Evolutionary conservation across 1,140 invertebrate genomes (phyloP).

Genomic region (Pseudomyrmex concolor): DNA sequence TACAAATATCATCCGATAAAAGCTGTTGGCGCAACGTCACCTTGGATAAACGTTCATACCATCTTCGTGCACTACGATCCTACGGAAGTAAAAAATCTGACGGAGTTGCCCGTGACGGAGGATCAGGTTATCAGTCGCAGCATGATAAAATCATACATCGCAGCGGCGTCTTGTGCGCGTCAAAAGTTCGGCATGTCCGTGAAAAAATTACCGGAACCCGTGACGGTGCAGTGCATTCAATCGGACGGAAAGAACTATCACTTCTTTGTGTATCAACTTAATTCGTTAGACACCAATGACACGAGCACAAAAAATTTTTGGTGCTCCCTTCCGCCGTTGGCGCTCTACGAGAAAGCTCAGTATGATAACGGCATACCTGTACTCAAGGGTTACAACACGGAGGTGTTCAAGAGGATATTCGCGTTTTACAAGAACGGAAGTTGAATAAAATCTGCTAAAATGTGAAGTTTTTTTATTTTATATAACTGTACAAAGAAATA

Average conservation of each 20-base stretch:
- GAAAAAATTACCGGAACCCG: constrained; percentile 90
- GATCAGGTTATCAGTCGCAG: constrained; percentile 88
- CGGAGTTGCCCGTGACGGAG: constrained; percentile 88
- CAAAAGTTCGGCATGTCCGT: constrained; percentile 89
- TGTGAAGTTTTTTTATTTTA: constrained; percentile 12
- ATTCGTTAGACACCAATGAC: constrained; percentile 90
- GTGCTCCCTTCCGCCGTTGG: constrained; percentile 88
- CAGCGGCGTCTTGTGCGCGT: constrained; percentile 89
- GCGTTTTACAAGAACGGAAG: constrained; percentile 90
- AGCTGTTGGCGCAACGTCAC: constrained; percentile 86
- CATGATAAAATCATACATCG: constrained; percentile 90
- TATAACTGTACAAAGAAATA: not conserved
- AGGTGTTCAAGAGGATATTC: constrained; percentile 91
- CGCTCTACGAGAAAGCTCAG: constrained; percentile 89
- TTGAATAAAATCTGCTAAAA: constrained; percentile 39
- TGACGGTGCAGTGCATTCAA: constrained; percentile 92
- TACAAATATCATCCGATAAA: constrained; percentile 71
- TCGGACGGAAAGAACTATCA: constrained; percentile 90
- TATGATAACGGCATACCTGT: constrained; percentile 88
- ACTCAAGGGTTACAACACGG: constrained; percentile 90
- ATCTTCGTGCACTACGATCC: constrained; percentile 89
- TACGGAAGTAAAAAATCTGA: constrained; percentile 88
- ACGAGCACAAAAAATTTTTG: constrained; percentile 91
- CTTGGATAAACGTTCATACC: constrained; percentile 88
- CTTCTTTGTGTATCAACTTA: constrained; percentile 94